Percentiles rank a stretch among this genome's conserved stretches.
phyloP scores from a whole-genome alignment of 2,888 invertebrate species.

The Serrognathus titanus region DNA sequence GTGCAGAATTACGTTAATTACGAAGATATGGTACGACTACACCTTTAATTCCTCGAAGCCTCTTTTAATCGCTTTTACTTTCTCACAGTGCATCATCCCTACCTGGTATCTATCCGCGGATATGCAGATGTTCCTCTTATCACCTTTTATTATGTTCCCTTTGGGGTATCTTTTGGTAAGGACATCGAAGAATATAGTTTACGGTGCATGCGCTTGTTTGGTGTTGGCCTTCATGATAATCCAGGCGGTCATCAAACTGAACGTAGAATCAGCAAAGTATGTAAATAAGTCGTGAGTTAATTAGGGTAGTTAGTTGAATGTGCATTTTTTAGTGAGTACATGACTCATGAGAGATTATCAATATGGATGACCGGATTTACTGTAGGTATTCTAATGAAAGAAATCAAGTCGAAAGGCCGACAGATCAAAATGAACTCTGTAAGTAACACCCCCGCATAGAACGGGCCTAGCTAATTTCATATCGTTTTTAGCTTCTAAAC shows the following conservation, averaged over 20 bases:
- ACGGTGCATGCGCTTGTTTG: too few relatives aligned
- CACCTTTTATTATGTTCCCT: conserved; percentile 9
- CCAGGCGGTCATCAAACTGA: too few relatives aligned
- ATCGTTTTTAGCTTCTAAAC: conserved; percentile 13
- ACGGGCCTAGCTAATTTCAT: background rate
- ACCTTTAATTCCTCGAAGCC: background rate
- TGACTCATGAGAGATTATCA: conserved; percentile 19
- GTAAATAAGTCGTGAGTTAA: too few relatives aligned
- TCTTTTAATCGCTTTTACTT: background rate
- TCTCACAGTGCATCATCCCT: conserved; percentile 11
- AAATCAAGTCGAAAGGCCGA: conserved; percentile 8
- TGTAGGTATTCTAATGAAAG: conserved; percentile 17
- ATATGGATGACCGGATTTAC: conserved; percentile 19
- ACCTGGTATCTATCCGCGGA: conserved; percentile 19
- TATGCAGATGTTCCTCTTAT: conserved; percentile 15
- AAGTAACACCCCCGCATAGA: background rate
- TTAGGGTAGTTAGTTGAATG: background rate
- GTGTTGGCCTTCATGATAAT: too few relatives aligned
- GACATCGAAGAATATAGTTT: background rate
- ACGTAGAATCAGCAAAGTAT: too few relatives aligned
- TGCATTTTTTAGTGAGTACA: conserved; percentile 15
- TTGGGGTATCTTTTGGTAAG: background rate
- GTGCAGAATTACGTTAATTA: conserved; percentile 19
- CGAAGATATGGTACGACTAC: conserved; percentile 13
- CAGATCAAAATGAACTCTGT: conserved; percentile 11